Base-by-base conservation (phyloP, 1,140 invertebrate species). In the Brachionus rubens region DNA sequence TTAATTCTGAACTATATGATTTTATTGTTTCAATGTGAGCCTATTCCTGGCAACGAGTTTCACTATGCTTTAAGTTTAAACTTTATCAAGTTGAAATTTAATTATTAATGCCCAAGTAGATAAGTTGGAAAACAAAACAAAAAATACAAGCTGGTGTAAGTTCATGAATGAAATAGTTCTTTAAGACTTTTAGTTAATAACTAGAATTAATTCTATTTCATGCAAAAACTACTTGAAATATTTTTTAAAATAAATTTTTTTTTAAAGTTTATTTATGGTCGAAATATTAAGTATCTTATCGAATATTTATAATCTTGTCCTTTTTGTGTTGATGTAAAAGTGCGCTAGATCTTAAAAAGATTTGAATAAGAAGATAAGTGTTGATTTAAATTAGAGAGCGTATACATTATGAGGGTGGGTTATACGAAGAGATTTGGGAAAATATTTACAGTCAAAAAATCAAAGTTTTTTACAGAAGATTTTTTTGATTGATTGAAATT, bases 61-160 rank as follows among this genome's bases (percentile, higher is more conserved):
- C 9, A 9, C 33, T 36, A 5, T 36, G 3, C 9, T 36, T 36
- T 36, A 36, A 36, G 33, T 36, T 36, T 36, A 36, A 40, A 40
- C 4, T 6, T 36, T 9, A 36, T 5, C 33, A 36, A 36, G 33
- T 36, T 36, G 43, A 46, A 46, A 43, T 65, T 65, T 43, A 65
- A 65, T 65, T 65, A 65, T 65, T 65, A 65, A 65, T 65, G 59
- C 59, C 24, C 30, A 43, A 24, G 24, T 43, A 65, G 59, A 65
- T 43, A 65, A 65, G 59, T 65, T 65, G 24, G 54, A 36, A 59
- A 36, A 36, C 54, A 33, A 59, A 59, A 59, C 33, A 36, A 36
- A 36, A 36, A 36, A 36, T 5, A 59, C 30, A 59, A 59, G 54
- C 30, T 59, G 54, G 30, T 33, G 19, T 14, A 36, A 59, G 54